These are phyloP conservation scores for Lithobius niger DNA, from an alignment of 1,140 invertebrate species.

Conservation along the genomic window DNA sequence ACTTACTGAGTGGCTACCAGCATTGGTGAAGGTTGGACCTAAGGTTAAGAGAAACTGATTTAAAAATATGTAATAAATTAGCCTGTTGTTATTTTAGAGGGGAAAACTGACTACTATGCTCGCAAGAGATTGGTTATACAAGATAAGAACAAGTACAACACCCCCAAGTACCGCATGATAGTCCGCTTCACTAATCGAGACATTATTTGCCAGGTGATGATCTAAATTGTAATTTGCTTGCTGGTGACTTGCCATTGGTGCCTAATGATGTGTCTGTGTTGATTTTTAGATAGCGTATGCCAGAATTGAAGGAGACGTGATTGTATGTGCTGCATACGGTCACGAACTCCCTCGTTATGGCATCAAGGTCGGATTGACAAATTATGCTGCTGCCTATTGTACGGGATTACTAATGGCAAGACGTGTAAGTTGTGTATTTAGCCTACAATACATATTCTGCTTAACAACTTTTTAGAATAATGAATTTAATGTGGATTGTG, in stretches of 20 bases:
- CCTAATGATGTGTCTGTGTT: background rate
- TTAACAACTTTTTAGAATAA: too few species aligned
- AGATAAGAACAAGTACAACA: constrained; percentile 99
- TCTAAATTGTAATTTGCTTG: background rate
- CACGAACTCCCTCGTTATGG: constrained; percentile 93
- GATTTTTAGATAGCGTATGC: constrained; percentile 76
- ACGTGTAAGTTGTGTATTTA: constrained; percentile 49
- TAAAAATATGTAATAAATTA: too few species aligned
- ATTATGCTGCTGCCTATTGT: constrained; percentile 97
- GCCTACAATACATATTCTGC: background rate
- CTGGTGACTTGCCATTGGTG: background rate
- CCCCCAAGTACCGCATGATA: constrained; percentile 98
- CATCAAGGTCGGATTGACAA: constrained; percentile 92
- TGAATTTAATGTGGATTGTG: too few species aligned
- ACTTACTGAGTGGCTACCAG: too few species aligned
- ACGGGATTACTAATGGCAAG: constrained; percentile 94
- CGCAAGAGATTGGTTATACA: constrained; percentile 91
- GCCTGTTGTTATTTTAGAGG: constrained; percentile 95
- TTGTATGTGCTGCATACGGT: constrained; percentile 92
- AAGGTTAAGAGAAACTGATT: too few species aligned
- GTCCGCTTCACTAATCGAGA: constrained; percentile 96
- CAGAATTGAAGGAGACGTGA: constrained; percentile 90
- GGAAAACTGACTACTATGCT: constrained; percentile 98
- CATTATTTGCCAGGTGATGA: constrained; percentile 76
- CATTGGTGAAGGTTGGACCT: too few species aligned